phyloP scores from a whole-genome alignment of 2,888 invertebrate species.

The Yponomeuta sedellus region DNA sequence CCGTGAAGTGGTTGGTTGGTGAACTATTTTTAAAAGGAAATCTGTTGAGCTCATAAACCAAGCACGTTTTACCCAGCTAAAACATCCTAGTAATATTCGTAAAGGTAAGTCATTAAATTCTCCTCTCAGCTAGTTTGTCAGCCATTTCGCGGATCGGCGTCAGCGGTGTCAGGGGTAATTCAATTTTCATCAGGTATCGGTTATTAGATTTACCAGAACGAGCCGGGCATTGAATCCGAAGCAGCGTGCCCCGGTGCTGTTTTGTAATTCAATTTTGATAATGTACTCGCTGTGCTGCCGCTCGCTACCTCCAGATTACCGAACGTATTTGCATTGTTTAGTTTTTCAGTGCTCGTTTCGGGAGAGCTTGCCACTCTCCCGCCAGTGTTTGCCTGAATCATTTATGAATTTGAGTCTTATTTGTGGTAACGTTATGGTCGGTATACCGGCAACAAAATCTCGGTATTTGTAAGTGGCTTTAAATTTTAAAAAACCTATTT shows the following conservation, averaged over 20 bases:
- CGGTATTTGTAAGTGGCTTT: not conserved
- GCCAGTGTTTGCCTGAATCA: not conserved
- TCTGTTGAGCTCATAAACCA: too few relatives aligned
- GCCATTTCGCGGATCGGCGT: not conserved
- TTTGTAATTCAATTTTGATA: constrained; percentile 5
- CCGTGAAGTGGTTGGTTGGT: too few relatives aligned
- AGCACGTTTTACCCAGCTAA: too few relatives aligned
- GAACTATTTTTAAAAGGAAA: too few relatives aligned
- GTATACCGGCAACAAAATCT: not conserved
- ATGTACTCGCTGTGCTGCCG: not conserved
- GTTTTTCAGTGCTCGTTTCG: not conserved
- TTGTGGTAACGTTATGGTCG: not conserved
- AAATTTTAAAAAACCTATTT: too few relatives aligned
- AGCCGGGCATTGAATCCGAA: not conserved
- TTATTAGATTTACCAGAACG: not conserved
- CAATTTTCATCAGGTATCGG: not conserved
- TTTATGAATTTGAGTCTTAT: not conserved
- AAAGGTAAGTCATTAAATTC: too few relatives aligned
- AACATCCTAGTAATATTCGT: too few relatives aligned
- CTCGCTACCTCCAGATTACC: not conserved
- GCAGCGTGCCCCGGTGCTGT: not conserved
- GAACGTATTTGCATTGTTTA: constrained; percentile 3
- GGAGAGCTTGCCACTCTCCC: not conserved
- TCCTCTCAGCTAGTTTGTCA: not conserved
- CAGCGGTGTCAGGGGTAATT: not conserved